A percentile compares a stretch with the other conserved stretches of the same genome.
phyloP scores from a whole-genome alignment of 2,113 vertebrate species.

The Amphiprion ocellaris region DNA sequence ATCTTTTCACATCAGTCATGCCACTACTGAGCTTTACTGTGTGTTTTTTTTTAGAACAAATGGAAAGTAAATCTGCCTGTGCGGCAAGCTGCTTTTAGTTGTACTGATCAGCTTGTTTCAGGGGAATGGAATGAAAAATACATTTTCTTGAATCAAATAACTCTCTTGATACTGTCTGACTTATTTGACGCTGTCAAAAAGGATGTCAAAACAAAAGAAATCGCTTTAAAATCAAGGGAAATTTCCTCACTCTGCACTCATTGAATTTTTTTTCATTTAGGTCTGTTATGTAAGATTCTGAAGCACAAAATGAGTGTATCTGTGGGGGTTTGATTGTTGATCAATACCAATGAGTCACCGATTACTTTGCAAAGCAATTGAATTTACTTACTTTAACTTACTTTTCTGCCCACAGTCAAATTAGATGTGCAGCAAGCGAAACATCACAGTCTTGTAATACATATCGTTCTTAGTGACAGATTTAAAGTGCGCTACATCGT shows the following conservation, averaged over 20 bases:
- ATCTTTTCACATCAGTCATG: slow-evolving; percentile 22
- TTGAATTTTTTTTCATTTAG: slow-evolving; percentile 14
- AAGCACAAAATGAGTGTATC: slow-evolving; percentile 34
- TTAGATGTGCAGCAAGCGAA: not conserved
- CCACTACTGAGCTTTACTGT: slow-evolving; percentile 13
- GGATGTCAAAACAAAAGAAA: slow-evolving; percentile 43
- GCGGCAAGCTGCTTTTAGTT: slow-evolving; percentile 22
- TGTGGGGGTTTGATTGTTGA: slow-evolving; percentile 62
- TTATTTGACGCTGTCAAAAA: slow-evolving; percentile 30
- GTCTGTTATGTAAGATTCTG: slow-evolving; percentile 38
- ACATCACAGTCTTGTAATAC: not conserved
- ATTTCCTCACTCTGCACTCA: slow-evolving; percentile 2
- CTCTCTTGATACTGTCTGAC: slow-evolving; percentile 22
- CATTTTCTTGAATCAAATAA: slow-evolving; percentile 32
- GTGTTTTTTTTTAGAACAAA: slow-evolving; percentile 43
- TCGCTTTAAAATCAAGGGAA: slow-evolving; percentile 31
- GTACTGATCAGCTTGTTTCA: slow-evolving; percentile 31
- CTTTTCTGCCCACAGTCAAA: slow-evolving; percentile 30
- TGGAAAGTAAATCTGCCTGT: slow-evolving; percentile 33
- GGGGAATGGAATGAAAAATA: slow-evolving; percentile 41
- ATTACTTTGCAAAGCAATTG: slow-evolving; percentile 40
- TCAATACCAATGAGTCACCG: slow-evolving; percentile 65
- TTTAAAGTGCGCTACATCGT: slow-evolving; percentile 6
- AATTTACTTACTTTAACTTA: slow-evolving; percentile 39
- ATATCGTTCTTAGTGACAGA: slow-evolving; percentile 3